Evolutionary conservation across 1,140 invertebrate genomes (phyloP).

Genomic region (Pygmarrhopalites habei): DNA sequence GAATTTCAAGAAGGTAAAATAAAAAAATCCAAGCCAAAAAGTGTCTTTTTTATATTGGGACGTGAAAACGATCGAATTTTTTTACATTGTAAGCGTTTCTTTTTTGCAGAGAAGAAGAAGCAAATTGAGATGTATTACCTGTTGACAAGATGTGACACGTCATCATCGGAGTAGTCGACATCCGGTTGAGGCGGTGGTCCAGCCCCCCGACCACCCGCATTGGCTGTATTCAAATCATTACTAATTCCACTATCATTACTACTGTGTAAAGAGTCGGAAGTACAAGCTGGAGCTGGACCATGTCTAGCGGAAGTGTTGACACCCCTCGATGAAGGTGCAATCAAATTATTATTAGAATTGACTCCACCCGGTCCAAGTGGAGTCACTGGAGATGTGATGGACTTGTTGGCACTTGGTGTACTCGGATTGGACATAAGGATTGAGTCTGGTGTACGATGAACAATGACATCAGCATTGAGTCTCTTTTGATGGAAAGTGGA

Average conservation of each 20-base stretch:
- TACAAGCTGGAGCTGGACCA: conserved; percentile 3
- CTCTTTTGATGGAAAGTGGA: conserved; percentile 23
- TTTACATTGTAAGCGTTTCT: too few species aligned
- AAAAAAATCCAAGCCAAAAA: too few species aligned
- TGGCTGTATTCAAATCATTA: conserved; percentile 53
- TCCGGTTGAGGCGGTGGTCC: conserved; percentile 67
- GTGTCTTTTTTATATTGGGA: too few species aligned
- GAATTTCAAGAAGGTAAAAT: too few species aligned
- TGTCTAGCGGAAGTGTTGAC: too few species aligned
- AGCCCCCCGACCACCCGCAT: conserved; percentile 37
- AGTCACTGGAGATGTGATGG: conserved; percentile 16
- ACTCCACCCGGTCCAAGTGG: background rate
- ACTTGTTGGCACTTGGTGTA: conserved; percentile 4
- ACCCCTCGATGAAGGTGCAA: background rate
- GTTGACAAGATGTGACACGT: conserved; percentile 45
- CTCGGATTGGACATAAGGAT: conserved; percentile 13
- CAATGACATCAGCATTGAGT: conserved; percentile 25
- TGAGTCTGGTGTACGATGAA: conserved; percentile 25
- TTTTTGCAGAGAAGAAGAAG: too few species aligned
- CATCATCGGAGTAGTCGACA: conserved; percentile 82
- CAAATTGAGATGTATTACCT: too few species aligned
- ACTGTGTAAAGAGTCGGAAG: conserved; percentile 57
- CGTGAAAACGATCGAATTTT: too few species aligned
- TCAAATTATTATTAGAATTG: conserved; percentile 9
- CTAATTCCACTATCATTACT: conserved; percentile 87